Percentiles rank a stretch among this genome's conserved stretches.
Evolutionary conservation across 1,140 invertebrate genomes (phyloP).

Genomic region (Venustaconcha ellipsiformis): DNA sequence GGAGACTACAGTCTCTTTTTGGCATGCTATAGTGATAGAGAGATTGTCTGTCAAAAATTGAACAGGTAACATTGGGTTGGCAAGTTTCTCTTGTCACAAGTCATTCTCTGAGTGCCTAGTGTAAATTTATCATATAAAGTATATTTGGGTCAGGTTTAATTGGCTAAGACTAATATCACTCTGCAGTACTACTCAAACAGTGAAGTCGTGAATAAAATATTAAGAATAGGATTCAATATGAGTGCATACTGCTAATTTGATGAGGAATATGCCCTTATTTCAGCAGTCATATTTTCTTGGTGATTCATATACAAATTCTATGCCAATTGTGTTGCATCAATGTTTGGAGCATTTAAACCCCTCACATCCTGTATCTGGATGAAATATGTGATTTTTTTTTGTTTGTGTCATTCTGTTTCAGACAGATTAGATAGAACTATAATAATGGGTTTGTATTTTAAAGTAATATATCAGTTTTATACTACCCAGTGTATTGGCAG

Average conservation of each 20-base stretch:
- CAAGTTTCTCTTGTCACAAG: conserved; percentile 71
- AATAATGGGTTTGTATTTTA: too few species aligned
- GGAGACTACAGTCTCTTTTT: conserved; percentile 91
- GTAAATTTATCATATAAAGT: neutral
- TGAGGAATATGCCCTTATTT: neutral
- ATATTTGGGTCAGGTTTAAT: neutral
- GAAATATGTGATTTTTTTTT: too few species aligned
- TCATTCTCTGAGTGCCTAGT: neutral
- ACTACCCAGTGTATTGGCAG: too few species aligned
- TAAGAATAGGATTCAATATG: neutral
- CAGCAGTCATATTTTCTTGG: too few species aligned
- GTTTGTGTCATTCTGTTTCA: too few species aligned
- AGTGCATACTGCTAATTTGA: neutral
- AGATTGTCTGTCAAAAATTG: conserved; percentile 87
- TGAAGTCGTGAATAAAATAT: neutral
- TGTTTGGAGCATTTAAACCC: too few species aligned
- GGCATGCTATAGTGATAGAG: conserved; percentile 92
- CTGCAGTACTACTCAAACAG: neutral
- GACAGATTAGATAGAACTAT: too few species aligned
- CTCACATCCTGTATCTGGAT: too few species aligned
- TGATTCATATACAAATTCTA: too few species aligned
- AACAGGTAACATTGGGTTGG: conserved; percentile 92
- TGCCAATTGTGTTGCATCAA: too few species aligned
- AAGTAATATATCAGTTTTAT: too few species aligned
- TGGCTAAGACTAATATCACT: neutral